Evolutionary conservation across 1,140 invertebrate genomes (phyloP).

Genomic region (Anoplophora glabripennis): DNA sequence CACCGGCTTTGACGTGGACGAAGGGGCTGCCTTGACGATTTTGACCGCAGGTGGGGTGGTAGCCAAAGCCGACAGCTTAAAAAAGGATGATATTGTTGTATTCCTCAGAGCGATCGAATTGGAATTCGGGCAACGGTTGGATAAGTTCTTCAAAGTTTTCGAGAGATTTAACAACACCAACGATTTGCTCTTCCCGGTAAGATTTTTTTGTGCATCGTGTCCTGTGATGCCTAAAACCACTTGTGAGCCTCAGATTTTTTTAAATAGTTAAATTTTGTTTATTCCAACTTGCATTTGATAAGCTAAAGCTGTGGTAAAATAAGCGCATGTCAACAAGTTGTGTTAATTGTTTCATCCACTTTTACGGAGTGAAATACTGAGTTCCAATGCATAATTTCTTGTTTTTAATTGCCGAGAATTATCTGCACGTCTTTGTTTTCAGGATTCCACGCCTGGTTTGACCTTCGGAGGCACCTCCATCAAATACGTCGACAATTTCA

Average conservation of each 20-base stretch:
- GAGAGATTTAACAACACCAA: conserved; percentile 50
- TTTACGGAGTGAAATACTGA: too few relatives aligned
- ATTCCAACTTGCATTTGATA: too few relatives aligned
- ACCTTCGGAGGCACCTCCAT: conserved; percentile 28
- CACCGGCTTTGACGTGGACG: conserved; percentile 54
- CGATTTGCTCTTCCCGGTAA: conserved; percentile 58
- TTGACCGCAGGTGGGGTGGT: conserved; percentile 60
- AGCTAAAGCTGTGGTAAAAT: too few relatives aligned
- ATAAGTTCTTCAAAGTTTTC: conserved; percentile 49
- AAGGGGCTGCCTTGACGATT: conserved; percentile 55
- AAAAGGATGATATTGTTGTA: conserved; percentile 29
- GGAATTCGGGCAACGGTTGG: conserved; percentile 27
- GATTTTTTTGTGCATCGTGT: too few relatives aligned
- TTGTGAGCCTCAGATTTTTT: too few relatives aligned
- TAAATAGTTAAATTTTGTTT: too few relatives aligned
- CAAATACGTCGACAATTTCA: conserved; percentile 41
- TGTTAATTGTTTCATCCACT: too few relatives aligned
- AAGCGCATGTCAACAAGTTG: too few relatives aligned
- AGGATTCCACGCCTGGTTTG: conserved; percentile 54
- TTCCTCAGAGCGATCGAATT: conserved; percentile 31
- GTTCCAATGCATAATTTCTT: too few relatives aligned
- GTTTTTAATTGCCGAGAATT: too few relatives aligned
- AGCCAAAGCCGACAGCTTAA: conserved; percentile 43
- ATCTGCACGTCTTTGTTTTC: conserved; percentile 12
- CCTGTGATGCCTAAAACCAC: too few relatives aligned